Evolutionary conservation across 2,888 invertebrate genomes (phyloP).

Genomic region (Drosophila lacicola): DNA sequence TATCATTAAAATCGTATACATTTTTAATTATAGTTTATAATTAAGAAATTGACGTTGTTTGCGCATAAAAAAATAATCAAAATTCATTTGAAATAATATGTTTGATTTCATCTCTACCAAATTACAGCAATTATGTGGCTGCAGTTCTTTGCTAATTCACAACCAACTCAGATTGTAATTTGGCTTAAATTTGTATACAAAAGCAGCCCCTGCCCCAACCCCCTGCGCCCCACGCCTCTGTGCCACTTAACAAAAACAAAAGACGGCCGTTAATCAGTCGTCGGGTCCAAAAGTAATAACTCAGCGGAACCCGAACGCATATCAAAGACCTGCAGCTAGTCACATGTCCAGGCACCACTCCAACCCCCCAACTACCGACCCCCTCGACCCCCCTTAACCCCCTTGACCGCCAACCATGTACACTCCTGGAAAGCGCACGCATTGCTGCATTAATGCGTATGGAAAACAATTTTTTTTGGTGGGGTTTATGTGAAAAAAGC

Average conservation of each 20-base stretch:
- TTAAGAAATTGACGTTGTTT: no score
- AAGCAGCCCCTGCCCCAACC: not conserved
- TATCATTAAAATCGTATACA: no score
- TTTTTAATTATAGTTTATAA: no score
- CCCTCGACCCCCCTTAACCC: not conserved
- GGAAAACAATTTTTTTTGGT: constrained; percentile 52
- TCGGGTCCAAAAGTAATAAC: constrained; percentile 34
- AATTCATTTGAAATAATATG: not conserved
- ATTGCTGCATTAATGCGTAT: constrained; percentile 75
- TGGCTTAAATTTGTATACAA: constrained; percentile 5
- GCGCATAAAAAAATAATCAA: no score
- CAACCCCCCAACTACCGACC: constrained; percentile 3
- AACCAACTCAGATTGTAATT: not conserved
- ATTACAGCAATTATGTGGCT: not conserved
- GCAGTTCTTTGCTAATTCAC: not conserved
- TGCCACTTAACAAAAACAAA: constrained; percentile 41
- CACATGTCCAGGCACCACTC: constrained; percentile 7
- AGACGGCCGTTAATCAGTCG: constrained; percentile 54
- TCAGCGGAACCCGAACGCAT: constrained; percentile 33
- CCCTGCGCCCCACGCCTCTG: not conserved
- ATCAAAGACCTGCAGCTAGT: constrained; percentile 24
- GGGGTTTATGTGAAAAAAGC: constrained; percentile 28
- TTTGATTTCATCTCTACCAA: not conserved
- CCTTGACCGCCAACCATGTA: not conserved
- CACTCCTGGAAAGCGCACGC: constrained; percentile 44